These are phyloP conservation scores for Rhingia rostrata DNA, from an alignment of 2,888 invertebrate genomes.

Conservation along the genomic window DNA sequence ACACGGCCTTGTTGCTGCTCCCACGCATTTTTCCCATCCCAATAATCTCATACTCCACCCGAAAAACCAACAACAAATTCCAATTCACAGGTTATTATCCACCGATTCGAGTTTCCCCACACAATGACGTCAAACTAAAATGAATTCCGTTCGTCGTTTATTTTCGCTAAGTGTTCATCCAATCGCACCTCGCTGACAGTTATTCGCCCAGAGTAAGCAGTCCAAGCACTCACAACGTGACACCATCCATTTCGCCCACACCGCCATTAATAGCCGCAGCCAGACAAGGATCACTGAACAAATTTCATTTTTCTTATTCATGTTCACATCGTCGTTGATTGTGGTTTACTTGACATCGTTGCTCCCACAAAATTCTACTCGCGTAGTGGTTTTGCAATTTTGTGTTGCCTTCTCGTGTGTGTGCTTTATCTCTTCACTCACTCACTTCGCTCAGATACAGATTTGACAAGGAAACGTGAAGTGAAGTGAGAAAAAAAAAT, in stretches of 20 bases:
- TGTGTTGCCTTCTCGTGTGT: slow-evolving; percentile 23
- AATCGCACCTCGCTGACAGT: slow-evolving; percentile 50
- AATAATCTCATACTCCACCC: not conserved
- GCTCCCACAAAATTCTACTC: slow-evolving; percentile 37
- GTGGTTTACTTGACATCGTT: slow-evolving; percentile 50
- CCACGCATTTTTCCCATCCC: slow-evolving; percentile 19
- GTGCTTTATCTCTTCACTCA: slow-evolving; percentile 40
- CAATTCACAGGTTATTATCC: slow-evolving; percentile 35
- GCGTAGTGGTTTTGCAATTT: slow-evolving; percentile 54
- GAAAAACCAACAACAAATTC: slow-evolving; percentile 3
- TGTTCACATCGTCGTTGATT: slow-evolving; percentile 51
- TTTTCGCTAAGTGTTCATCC: slow-evolving; percentile 50
- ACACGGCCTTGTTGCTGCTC: not conserved
- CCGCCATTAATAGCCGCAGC: slow-evolving; percentile 22
- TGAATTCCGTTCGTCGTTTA: not conserved
- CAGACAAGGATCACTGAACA: slow-evolving; percentile 24
- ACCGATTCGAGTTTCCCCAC: slow-evolving; percentile 47
- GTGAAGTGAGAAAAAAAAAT: slow-evolving; percentile 51
- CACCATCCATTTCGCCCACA: slow-evolving; percentile 25
- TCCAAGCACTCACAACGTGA: slow-evolving; percentile 14
- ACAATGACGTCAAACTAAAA: slow-evolving; percentile 65
- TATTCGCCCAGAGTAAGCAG: slow-evolving; percentile 58
- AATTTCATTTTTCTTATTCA: slow-evolving; percentile 12
- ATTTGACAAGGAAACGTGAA: slow-evolving; percentile 67
- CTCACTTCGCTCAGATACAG: slow-evolving; percentile 52